These are phyloP conservation scores for Bhutanitis thaidina DNA, from an alignment of 2,888 invertebrate species.

Conservation along the genomic window DNA sequence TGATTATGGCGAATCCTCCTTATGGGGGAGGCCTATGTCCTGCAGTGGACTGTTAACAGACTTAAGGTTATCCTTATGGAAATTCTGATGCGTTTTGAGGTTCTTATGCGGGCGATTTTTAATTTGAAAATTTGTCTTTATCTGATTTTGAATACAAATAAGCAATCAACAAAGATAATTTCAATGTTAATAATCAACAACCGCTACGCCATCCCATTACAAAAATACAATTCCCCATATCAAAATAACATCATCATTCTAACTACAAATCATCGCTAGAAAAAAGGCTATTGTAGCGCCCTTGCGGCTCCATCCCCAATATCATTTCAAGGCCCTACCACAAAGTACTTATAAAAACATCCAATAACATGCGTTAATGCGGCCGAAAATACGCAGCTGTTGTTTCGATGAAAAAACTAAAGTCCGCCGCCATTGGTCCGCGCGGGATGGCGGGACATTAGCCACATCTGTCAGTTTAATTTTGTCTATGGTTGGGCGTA, in stretches of 20 bases:
- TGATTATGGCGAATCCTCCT: too few relatives aligned
- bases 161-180: background rate
- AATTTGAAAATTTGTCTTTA: too few relatives aligned
- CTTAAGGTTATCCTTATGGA: too few relatives aligned
- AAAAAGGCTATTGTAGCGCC: constrained; percentile 38
- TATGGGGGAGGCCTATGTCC: too few relatives aligned
- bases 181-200: constrained; percentile 28
- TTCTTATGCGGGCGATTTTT: too few relatives aligned
- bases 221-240: constrained; percentile 44
- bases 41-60: too few relatives aligned
- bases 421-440: constrained; percentile 51
- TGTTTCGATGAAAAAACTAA: constrained; percentile 52
- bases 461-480: constrained; percentile 64
- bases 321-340: constrained; percentile 29
- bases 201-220: constrained; percentile 30
- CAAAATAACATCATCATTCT: constrained; percentile 34
- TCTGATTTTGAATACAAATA: too few relatives aligned
- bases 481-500: constrained; percentile 48
- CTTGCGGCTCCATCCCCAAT: constrained; percentile 30
- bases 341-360: constrained; percentile 59
- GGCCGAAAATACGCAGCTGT: constrained; percentile 61
- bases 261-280: constrained; percentile 30
- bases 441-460: constrained; percentile 59
- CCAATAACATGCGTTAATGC: constrained; percentile 67
- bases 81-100: too few relatives aligned